Base-by-base conservation (phyloP, 2,888 invertebrate genomes). In the Neoaliturus tenellus region DNA sequence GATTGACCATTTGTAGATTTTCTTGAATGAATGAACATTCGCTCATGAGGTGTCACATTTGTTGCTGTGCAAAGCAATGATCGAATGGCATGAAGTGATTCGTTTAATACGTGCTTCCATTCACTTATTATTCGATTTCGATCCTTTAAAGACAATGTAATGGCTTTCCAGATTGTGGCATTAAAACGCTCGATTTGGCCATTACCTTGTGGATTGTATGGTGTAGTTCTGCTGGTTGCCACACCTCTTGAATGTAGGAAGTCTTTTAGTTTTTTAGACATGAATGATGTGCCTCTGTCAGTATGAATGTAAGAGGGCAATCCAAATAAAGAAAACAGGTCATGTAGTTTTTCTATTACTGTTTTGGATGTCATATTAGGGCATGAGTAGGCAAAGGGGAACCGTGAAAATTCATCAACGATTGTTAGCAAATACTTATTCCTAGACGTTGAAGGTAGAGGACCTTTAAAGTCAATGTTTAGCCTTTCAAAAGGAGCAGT, bases 161-260 rank as follows among this genome's bases (percentile, higher is more conserved):
- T 55, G 23, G 48, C 51, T 67, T 28, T 55, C 67, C 83, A 83
- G 31, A 83, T 20, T 31, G 44, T 83, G 12, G 67, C 80, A 39
- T 83, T 83, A 31, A 17, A 81, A 3, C 75, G 62, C 48, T 83
- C 55, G 33, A 55, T 62, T 67, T 58, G 44, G n/a, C n/a, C 84
- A 85, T 85, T 86, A 0, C 85, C 82, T 82, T 67, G 41, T 81
- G 86, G 83, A 84, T 87, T 87, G 73, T 87, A 87, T 20, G 86
- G 81, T 23, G 85, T 86, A n/a, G 85, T 83, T 51, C 81, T 33
- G 80, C 87, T 86, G 2, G 86, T 85, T 12, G 86, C 12, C 10
- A 87, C 73, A n/a, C 85, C 85, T 71, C 83, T 78, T 12, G 82
- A 67, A 25, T 80, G 58, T 4, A 86, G 67, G 62, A 86, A 86